These are phyloP conservation scores for Calameuta idolon DNA, from an alignment of 2,888 invertebrate species.

Conservation along the genomic window DNA sequence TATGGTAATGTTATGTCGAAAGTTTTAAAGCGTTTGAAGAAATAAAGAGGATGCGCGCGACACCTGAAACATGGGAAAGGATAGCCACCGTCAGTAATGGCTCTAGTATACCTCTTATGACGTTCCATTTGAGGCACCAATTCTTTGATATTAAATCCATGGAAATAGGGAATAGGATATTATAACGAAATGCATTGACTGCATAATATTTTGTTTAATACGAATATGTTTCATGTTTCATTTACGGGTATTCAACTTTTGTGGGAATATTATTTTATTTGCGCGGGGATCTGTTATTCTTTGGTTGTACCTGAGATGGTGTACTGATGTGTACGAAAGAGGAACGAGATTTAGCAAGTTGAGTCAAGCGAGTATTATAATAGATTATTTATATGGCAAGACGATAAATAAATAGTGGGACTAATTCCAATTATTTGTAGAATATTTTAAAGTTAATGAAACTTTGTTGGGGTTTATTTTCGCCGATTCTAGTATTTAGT, in stretches of 20 bases:
- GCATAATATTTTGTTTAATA: background rate
- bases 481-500: background rate
- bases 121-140: background rate
- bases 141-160: background rate
- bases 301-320: background rate
- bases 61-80: background rate
- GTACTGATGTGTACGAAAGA: no score
- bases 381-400: background rate
- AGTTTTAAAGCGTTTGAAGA: background rate
- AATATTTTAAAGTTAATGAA: background rate
- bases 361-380: background rate
- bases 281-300: background rate
- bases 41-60: background rate
- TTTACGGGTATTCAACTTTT: background rate
- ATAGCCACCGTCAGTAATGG: background rate
- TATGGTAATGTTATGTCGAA: background rate
- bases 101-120: background rate
- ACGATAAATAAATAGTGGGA: background rate
- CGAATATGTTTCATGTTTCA: background rate
- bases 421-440: background rate
- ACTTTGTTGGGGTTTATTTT: background rate
- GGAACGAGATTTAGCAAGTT: background rate
- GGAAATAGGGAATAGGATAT: background rate
- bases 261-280: background rate
- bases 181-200: background rate